Conservation (phyloP, 2,113 vertebrate genomes). For the Cairina moschata region DNA sequence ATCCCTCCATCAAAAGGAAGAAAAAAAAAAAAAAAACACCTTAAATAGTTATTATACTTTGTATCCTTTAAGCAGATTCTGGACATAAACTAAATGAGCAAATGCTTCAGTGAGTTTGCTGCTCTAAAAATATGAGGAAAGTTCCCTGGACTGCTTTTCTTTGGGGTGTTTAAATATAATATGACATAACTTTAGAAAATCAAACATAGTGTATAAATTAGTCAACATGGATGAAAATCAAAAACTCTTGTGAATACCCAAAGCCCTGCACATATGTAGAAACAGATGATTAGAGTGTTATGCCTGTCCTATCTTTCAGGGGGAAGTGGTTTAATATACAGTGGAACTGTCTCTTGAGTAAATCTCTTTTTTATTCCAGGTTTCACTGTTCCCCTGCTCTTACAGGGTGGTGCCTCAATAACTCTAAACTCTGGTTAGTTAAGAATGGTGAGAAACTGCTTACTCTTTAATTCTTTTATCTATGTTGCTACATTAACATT, state of each 20-base stretch:
- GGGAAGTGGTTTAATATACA: background rate
- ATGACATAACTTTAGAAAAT: conserved; percentile 33
- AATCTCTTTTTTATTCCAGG: background rate
- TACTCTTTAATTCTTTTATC: background rate
- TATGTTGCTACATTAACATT: background rate
- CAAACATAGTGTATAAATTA: background rate
- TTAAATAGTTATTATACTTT: background rate
- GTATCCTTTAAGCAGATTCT: background rate
- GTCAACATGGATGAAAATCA: background rate
- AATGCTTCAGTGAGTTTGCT: background rate
- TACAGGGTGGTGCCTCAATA: background rate
- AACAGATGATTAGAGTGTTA: conserved; percentile 36
- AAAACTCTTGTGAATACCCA: conserved; percentile 24
- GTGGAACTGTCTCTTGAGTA: conserved; percentile 22
- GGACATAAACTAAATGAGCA: background rate
- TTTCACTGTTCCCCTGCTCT: background rate
- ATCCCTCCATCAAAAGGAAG: background rate
- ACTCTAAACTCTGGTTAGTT: background rate
- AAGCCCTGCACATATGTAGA: conserved; percentile 50
- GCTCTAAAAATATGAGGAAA: background rate
- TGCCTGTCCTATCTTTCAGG: background rate
- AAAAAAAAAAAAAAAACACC: background rate
- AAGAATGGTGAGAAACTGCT: background rate
- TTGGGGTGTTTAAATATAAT: background rate
- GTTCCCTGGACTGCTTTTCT: background rate